Conservation (phyloP, 2,888 invertebrate species). For the Rhagium mordax region DNA sequence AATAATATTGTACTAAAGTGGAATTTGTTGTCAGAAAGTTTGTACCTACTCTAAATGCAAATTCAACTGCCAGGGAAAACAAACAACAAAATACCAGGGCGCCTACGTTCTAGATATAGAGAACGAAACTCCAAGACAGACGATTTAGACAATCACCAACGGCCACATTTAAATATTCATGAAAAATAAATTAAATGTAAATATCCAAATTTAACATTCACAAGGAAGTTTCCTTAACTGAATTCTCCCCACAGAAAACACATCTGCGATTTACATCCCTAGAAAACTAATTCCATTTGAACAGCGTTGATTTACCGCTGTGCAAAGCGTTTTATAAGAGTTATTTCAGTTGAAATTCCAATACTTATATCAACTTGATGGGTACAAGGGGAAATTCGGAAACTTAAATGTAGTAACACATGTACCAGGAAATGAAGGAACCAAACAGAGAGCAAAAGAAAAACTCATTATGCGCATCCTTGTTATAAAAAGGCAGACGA, state of each 20-base stretch:
- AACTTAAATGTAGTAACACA: slow-evolving; percentile 30
- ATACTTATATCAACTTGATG: slow-evolving; percentile 62
- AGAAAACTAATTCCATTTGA: slow-evolving; percentile 60
- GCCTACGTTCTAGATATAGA: slow-evolving; percentile 38
- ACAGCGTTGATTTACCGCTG: slow-evolving; percentile 58
- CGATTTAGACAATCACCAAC: slow-evolving; percentile 51
- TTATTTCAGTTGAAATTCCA: slow-evolving; percentile 62
- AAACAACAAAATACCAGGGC: slow-evolving; percentile 61
- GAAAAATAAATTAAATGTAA: slow-evolving; percentile 60
- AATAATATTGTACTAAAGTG: slow-evolving; percentile 54
- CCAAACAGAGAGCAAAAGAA: slow-evolving; percentile 50
- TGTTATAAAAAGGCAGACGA: slow-evolving; percentile 6
- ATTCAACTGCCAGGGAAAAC: slow-evolving; percentile 61
- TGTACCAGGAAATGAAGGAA: slow-evolving; percentile 41
- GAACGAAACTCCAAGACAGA: slow-evolving; percentile 39
- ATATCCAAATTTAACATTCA: slow-evolving; percentile 48
- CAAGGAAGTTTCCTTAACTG: slow-evolving; percentile 54
- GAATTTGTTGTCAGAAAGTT: slow-evolving; percentile 67
- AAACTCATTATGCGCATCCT: slow-evolving; percentile 55
- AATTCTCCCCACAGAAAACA: slow-evolving; percentile 54
- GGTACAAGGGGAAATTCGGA: slow-evolving; percentile 25
- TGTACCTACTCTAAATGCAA: slow-evolving; percentile 69
- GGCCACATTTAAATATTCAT: slow-evolving; percentile 59
- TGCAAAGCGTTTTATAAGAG: slow-evolving; percentile 61
- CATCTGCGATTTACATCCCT: slow-evolving; percentile 62